Evolutionary conservation across 1,140 invertebrate genomes (phyloP).

Genomic region (Leptinotarsa defecta): DNA sequence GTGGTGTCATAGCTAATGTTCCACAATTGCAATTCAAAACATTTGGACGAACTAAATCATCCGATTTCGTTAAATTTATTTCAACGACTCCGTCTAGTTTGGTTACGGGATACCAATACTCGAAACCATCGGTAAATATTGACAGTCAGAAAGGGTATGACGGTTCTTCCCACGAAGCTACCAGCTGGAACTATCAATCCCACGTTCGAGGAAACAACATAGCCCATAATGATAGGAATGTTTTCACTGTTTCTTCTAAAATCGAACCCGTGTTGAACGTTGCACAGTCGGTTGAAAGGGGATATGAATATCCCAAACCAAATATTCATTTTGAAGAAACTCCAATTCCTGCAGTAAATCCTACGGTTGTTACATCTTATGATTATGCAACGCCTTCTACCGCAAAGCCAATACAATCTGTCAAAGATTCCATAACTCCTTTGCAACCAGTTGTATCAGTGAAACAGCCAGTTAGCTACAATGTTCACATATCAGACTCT

Average conservation of each 20-base stretch:
- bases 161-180: background rate
- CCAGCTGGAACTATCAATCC: constrained; percentile 27
- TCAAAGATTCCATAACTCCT: background rate
- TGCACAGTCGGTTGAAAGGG: constrained; percentile 40
- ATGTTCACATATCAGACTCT: constrained; percentile 11
- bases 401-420: background rate
- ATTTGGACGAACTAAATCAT: constrained; percentile 33
- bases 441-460: background rate
- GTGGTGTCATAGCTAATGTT: constrained; percentile 51
- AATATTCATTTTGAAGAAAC: constrained; percentile 55
- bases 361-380: background rate
- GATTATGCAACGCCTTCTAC: background rate
- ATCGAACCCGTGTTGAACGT: constrained; percentile 7
- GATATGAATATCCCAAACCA: constrained; percentile 57
- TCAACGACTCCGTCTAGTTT: constrained; percentile 27
- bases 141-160: background rate
- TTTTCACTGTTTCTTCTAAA: background rate
- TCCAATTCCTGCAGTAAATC: constrained; percentile 18
- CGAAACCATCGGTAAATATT: constrained; percentile 53
- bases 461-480: background rate
- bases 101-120: constrained; percentile 56
- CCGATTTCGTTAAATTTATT: constrained; percentile 32
- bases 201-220: background rate
- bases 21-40: constrained; percentile 50
- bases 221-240: background rate